Evolutionary conservation across 2,888 invertebrate genomes (phyloP), one percentile per base, ranked within the genome.

Genomic region (Thysanoteuthis rhombus): DNA sequence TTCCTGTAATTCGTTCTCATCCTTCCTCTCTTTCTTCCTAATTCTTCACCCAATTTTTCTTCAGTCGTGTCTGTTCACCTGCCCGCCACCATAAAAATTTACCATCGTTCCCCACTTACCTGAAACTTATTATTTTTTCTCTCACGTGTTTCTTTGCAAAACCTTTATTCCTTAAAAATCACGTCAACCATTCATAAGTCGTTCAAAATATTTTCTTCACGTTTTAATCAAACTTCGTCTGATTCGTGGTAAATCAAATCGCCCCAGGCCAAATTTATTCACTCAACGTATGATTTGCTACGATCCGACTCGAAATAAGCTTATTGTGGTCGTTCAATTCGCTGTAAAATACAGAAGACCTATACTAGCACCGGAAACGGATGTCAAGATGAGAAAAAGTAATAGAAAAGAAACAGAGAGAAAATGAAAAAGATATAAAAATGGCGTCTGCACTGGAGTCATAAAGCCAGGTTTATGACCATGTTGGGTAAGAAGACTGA

Each of bases 171-270:
- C 47, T 75, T 32, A 75, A 75, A 75, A 75, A 75, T 75, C n/a
- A 32, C n/a, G n/a, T 36, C n/a, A 75, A n/a, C n/a, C 75, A 75
- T 75, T 75, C 75, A 75, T 75, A 75, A 75, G 75, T 16, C 3
- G 75, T 75, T 75, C 75, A 75, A 75, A 75, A 75, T 75, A 75
- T 75, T 75, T 75, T 75, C 75, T n/a, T 75, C 75, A 75, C n/a
- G n/a, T n/a, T n/a, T 75, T 75, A 75, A 75, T 75, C n/a, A 75
- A 75, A 75, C 75, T 36, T n/a, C 10, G 16, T n/a, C 75, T 75
- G n/a, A n/a, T 16, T 75, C 75, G 75, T 16, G 12, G n/a, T n/a
- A n/a, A 75, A 75, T 75, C 75, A 75, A 75, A n/a, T 36, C 75
- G 36, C 75, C 75, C n/a, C n/a, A 36, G 75, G 75, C 75, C 75